Conservation (phyloP, 2,797 vertebrate genomes). For the Pitangus sulphuratus region DNA sequence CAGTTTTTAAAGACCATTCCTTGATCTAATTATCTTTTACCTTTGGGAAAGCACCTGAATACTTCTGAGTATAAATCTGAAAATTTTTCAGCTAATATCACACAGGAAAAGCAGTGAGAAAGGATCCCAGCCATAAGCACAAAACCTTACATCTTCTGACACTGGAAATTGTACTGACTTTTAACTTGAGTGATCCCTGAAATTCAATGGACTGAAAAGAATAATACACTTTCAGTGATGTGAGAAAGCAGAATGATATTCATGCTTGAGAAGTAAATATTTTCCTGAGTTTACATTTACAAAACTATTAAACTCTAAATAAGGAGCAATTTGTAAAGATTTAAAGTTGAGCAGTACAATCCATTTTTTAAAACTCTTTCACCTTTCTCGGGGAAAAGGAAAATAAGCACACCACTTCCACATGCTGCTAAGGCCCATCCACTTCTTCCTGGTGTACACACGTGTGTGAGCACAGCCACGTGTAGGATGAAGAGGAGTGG, state of each 20-base stretch:
- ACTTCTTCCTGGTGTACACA: background rate
- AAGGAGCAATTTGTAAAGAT: slow-evolving; percentile 53
- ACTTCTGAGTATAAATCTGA: background rate
- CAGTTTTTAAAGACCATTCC: slow-evolving; percentile 21
- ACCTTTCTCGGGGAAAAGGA: background rate
- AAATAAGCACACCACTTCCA: background rate
- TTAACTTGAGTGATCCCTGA: slow-evolving; percentile 70
- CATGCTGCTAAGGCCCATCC: background rate
- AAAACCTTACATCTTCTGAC: slow-evolving; percentile 59
- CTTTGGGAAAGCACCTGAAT: background rate
- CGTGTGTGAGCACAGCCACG: rapidly evolving
- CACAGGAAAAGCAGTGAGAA: background rate
- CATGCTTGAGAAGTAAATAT: slow-evolving; percentile 59
- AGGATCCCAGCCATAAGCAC: background rate
- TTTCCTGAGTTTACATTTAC: slow-evolving; percentile 47
- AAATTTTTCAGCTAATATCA: background rate
- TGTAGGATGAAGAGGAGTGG: rapidly evolving
- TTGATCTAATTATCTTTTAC: slow-evolving; percentile 32
- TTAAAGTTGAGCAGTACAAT: slow-evolving; percentile 49
- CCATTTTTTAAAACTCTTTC: slow-evolving; percentile 18
- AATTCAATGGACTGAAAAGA: slow-evolving; percentile 67
- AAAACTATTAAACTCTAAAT: slow-evolving; percentile 62
- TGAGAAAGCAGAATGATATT: slow-evolving; percentile 69
- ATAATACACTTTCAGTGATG: slow-evolving; percentile 60
- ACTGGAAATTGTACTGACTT: slow-evolving; percentile 66